A percentile compares a stretch with the other conserved stretches of the same genome.
These are phyloP conservation scores for Drosophila prostipennis DNA, from an alignment of 2,888 invertebrate species.

Conservation along the genomic window DNA sequence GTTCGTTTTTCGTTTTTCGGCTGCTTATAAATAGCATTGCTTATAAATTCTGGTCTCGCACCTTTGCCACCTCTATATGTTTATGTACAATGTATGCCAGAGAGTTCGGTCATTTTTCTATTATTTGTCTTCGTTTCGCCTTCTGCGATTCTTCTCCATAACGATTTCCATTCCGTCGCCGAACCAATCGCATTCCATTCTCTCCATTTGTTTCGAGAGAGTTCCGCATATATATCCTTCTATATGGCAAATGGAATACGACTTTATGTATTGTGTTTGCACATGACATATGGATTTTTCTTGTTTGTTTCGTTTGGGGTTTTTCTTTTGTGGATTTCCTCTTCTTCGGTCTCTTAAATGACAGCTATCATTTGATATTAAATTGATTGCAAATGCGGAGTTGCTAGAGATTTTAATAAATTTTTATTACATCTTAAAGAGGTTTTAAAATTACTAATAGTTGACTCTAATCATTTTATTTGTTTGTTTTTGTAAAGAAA, in stretches of 20 bases:
- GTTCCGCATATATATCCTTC: conserved; percentile 5
- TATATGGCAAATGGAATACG: conserved; percentile 11
- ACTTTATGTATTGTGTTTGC: conserved; percentile 34
- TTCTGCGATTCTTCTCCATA: conserved; percentile 62
- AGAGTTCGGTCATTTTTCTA: conserved; percentile 28
- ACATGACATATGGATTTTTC: conserved; percentile 40
- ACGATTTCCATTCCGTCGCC: conserved; percentile 60
- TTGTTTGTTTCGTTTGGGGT: conserved; percentile 25
- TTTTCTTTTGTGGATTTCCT: conserved; percentile 22
- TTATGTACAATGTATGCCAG: conserved; percentile 11
- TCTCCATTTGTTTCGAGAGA: conserved; percentile 34
- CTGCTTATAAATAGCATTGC: conserved; percentile 66
- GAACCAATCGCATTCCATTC: conserved; percentile 79
- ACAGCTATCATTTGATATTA: conserved; percentile 29
- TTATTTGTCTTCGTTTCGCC: conserved; percentile 44
- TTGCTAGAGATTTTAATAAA: conserved; percentile 6
- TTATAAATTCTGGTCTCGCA: conserved; percentile 70
- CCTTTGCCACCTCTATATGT: conserved; percentile 60
- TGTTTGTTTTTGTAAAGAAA: no score
- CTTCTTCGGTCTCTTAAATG: conserved; percentile 11
- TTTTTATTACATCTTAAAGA: neutral
- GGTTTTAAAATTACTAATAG: neutral
- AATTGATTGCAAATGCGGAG: conserved; percentile 29
- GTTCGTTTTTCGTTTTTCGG: conserved; percentile 39
- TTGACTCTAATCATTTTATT: no score